Conservation (phyloP, 2,113 vertebrate species). For the Siniperca knerii region DNA sequence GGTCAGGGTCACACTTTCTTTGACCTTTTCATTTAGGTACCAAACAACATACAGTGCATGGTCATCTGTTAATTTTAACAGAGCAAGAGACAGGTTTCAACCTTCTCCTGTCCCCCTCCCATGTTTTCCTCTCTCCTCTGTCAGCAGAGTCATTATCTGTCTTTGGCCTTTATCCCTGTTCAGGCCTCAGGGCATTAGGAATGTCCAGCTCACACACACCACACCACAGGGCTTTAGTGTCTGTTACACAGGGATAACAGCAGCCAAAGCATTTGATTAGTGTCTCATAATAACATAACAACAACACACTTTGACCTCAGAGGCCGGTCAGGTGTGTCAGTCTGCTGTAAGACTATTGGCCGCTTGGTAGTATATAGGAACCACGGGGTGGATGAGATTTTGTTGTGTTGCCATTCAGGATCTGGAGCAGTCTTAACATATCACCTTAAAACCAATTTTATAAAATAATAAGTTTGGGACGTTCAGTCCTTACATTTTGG, state of each 20-base stretch:
- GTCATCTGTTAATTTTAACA: slow-evolving; percentile 18
- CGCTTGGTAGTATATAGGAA: not conserved
- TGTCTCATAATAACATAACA: slow-evolving; percentile 34
- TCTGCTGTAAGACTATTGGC: not conserved
- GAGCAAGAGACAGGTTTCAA: not conserved
- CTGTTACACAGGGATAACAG: slow-evolving; percentile 29
- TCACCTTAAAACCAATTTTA: not conserved
- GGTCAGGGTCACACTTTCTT: slow-evolving; percentile 35
- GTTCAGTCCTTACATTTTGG: no score
- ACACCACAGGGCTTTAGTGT: slow-evolving; percentile 17
- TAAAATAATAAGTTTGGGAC: not conserved
- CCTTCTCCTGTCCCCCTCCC: not conserved
- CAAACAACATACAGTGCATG: not conserved
- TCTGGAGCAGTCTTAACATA: not conserved
- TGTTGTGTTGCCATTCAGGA: not conserved
- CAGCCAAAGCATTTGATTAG: slow-evolving; percentile 10
- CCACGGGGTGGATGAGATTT: not conserved
- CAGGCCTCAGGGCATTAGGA: slow-evolving; percentile 45
- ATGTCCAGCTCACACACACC: not conserved
- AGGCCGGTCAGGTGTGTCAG: not conserved
- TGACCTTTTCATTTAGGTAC: slow-evolving; percentile 26
- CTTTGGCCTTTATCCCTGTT: slow-evolving; percentile 54
- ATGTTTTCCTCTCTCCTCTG: slow-evolving; percentile 6
- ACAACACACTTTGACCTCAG: slow-evolving; percentile 30
- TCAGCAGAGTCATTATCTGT: slow-evolving; percentile 48